Evolutionary conservation across 2,888 invertebrate genomes (phyloP), one percentile per base, ranked within the genome.

Genomic region (Arge pagana): DNA sequence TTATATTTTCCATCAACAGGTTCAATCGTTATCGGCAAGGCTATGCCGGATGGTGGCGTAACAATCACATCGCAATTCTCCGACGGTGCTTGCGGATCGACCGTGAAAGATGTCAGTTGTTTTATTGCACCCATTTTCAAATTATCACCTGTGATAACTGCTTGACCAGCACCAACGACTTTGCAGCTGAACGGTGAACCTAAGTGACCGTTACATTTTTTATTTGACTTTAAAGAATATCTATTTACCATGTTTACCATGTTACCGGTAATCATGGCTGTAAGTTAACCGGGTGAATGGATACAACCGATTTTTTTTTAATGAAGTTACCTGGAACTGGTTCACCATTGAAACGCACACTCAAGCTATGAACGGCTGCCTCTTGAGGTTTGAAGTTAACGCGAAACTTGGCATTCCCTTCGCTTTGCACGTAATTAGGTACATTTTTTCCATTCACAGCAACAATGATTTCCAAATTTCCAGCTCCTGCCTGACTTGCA

Each of bases 381-480:
- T 96, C 95, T 24, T 93, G 91, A 0, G 97, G 97, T 70, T 96
- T 96, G 80, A 98, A 98, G 78, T 97, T 96, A 16, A 93, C 91
- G 73, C 86, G 77, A 71, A 98, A 98, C 65, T 93, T 87, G 0
- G 96, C 97, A 76, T 96, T 96, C 31, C 96, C 96, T 80, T 97
- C 96, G 35, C 95, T 93, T 71, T 96, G 94, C 1, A 98, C 97
- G 75, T 95, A 97, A 80, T 98, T 98, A 7, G 97, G 97, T 11
- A 98, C 96, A 78, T 98, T 98, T 68, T 95, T 87, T 10, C 95
- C 95, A 67, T 90, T 93, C 2, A 96, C 96, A 1, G 96, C 95
- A 0, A 98, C 96, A 55, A 97, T 96, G 49, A 98, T 97, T 80
- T 98, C 97, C 70, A 97, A 81, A 78, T 97, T 97, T 18, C 97